phyloP scores from a whole-genome alignment of 2,113 vertebrate genomes.

The Brevimyrus niger region DNA sequence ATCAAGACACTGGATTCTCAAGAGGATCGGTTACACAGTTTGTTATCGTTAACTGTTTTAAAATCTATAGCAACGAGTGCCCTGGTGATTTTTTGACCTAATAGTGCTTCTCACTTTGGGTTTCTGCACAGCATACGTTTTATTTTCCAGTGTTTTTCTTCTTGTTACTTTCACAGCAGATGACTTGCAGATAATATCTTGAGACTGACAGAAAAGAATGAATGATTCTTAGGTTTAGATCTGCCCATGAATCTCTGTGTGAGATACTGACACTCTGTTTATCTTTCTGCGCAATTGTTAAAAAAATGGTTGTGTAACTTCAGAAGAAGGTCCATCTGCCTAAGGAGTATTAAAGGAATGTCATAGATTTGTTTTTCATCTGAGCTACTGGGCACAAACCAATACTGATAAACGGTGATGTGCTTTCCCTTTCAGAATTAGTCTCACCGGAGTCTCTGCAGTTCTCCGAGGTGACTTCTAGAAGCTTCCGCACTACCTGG shows the following conservation, averaged over 20 bases:
- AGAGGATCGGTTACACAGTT: constrained; percentile 20
- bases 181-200: background rate
- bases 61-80: constrained; percentile 16
- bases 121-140: background rate
- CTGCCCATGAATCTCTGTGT: background rate
- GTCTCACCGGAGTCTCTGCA: constrained; percentile 69
- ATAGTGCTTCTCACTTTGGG: background rate
- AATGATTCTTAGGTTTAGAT: background rate
- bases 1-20: constrained; percentile 9
- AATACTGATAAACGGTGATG: background rate
- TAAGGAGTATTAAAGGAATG: background rate
- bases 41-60: constrained; percentile 20
- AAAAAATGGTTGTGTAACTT: background rate
- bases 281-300: background rate
- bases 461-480: constrained; percentile 85
- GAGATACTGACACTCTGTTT: background rate
- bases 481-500: constrained; percentile 87
- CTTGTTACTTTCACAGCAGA: background rate
- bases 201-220: background rate
- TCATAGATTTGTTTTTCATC: background rate
- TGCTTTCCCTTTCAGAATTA: constrained; percentile 60
- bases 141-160: constrained; percentile 2
- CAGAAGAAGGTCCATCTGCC: background rate
- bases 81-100: constrained; percentile 15
- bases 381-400: background rate